Conservation (phyloP, 2,888 invertebrate species). For the Pristionchus entomophagus region DNA sequence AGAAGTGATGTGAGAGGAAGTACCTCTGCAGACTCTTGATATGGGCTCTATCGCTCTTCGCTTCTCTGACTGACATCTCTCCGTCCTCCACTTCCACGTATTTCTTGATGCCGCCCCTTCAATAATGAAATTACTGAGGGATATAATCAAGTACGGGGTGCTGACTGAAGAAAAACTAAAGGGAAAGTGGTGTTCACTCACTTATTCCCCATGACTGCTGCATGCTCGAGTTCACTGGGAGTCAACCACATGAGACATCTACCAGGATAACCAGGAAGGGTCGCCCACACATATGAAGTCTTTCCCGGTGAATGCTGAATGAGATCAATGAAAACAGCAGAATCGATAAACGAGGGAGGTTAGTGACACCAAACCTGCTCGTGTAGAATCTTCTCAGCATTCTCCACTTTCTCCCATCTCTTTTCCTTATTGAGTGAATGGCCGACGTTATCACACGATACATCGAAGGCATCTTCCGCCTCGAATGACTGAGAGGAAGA, state of each 20-base stretch:
- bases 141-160: no score
- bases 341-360: background rate
- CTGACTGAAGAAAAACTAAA: no score
- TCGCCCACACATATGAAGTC: background rate
- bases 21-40: constrained; percentile 6
- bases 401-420: constrained; percentile 8
- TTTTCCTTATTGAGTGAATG: constrained; percentile 10
- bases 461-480: background rate
- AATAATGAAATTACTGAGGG: no score
- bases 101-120: background rate
- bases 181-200: background rate
- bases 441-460: background rate
- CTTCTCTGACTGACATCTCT: background rate
- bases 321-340: background rate
- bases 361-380: background rate
- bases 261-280: background rate
- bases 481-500: background rate
- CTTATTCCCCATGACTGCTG: background rate
- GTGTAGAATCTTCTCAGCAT: background rate
- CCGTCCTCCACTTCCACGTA: background rate
- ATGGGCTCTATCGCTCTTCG: background rate
- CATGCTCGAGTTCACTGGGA: background rate
- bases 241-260: background rate
- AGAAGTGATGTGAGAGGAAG: background rate
- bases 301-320: background rate